Conservation (phyloP, 2,888 invertebrate species). For the Andrena marginata region DNA sequence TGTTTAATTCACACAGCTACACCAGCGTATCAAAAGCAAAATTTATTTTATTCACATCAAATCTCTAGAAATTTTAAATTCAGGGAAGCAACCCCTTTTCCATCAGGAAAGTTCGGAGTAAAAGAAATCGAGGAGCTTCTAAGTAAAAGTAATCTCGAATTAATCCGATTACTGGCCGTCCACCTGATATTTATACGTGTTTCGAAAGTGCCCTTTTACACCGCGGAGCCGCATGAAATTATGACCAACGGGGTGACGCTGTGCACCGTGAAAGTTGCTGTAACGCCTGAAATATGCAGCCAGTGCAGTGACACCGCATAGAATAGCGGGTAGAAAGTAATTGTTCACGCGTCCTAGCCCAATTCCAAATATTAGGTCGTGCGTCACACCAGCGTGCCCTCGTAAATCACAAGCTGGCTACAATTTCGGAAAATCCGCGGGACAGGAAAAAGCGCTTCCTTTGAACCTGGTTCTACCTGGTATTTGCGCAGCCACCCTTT, state of each 20-base stretch:
- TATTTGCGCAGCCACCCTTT: background rate
- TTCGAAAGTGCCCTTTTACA: conserved; percentile 17
- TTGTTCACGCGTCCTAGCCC: conserved; percentile 59
- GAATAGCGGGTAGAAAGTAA: conserved; percentile 64
- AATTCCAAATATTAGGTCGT: conserved; percentile 57
- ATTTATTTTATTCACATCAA: too few relatives aligned
- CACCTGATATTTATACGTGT: conserved; percentile 5
- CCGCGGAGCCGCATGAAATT: conserved; percentile 50
- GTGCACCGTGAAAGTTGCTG: conserved; percentile 39
- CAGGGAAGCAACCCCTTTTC: too few relatives aligned
- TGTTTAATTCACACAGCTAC: too few relatives aligned
- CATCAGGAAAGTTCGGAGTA: too few relatives aligned
- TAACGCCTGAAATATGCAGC: conserved; percentile 65
- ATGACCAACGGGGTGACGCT: conserved; percentile 43
- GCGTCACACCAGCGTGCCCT: conserved; percentile 27
- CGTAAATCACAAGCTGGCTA: conserved; percentile 45
- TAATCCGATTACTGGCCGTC: background rate
- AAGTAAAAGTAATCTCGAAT: background rate
- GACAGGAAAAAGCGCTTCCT: background rate
- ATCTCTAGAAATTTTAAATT: too few relatives aligned
- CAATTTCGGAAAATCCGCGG: conserved; percentile 31
- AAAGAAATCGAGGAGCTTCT: too few relatives aligned
- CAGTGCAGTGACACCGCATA: conserved; percentile 39
- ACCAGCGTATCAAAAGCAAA: too few relatives aligned
- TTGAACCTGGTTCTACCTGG: background rate